Conservation (phyloP, 2,797 vertebrate genomes). For the Esox lucius region DNA sequence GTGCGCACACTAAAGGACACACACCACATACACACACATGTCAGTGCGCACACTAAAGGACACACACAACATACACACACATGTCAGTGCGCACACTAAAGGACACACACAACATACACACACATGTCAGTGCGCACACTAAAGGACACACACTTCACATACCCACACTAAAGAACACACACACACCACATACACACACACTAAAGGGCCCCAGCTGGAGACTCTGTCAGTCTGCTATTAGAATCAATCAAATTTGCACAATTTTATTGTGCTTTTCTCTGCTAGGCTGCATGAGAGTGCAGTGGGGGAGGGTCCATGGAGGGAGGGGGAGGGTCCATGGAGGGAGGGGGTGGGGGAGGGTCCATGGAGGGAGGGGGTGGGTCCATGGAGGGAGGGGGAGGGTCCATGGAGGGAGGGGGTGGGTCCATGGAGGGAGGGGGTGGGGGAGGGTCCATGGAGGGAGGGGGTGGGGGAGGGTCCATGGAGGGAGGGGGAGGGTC, state of each 20-base stretch:
- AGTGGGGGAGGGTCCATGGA: constrained; percentile 31
- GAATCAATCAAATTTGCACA: constrained; percentile 80
- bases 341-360: too few relatives aligned
- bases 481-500: too few relatives aligned
- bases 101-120: too few relatives aligned
- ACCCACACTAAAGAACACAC: constrained; percentile 26
- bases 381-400: too few relatives aligned
- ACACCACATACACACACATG: constrained; percentile 16
- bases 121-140: too few relatives aligned
- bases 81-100: too few relatives aligned
- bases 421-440: too few relatives aligned
- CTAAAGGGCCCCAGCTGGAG: constrained; percentile 75
- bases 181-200: constrained; percentile 37
- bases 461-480: too few relatives aligned
- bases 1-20: constrained; percentile 12
- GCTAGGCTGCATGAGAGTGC: constrained; percentile 44
- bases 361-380: too few relatives aligned
- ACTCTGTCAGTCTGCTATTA: constrained; percentile 73
- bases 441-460: too few relatives aligned
- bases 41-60: not conserved
- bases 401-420: too few relatives aligned
- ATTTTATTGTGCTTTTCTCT: constrained; percentile 75
- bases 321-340: too few relatives aligned
- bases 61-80: constrained; percentile 22
- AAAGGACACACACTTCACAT: constrained; percentile 25